Base-by-base conservation (phyloP, 1,140 invertebrate species). In the Dendroctonus valens region DNA sequence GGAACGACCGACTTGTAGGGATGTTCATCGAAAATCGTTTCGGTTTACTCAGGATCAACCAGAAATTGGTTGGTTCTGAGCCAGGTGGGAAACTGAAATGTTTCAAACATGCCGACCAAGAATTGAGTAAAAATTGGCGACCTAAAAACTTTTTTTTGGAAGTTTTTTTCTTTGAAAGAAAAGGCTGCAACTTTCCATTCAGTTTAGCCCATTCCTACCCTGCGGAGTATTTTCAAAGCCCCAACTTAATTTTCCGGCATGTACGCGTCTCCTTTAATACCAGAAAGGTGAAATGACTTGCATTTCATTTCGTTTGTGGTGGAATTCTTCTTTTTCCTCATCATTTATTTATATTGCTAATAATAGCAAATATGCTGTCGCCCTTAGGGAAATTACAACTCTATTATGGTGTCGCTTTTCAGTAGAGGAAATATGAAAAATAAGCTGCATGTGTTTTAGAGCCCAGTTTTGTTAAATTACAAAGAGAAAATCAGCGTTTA, bases 171-270 rank as follows among this genome's bases (percentile, higher is more conserved):
- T 26, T 26, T 26, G 26, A 1, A 26, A 26, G 26, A 26, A 26
- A 26, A 26, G 26, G 1, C 26, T 2, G 26, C 26, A 26, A 3
- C 26, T 26, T 26, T 26, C 3, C 26, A 26, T 26, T 26, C 26
- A 26, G 26, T 26, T 26, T 26, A 26, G n/a, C 48, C 46, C 59
- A 61, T 61, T 49, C 49, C 59, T 61, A 61, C 6, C 2, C 11
- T 41, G 42, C 7, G 38, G 12, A 12, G 4, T 12, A 51, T 51
- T 61, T 61, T 15, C 59, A 48, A 15, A 51, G 26, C 59, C 59
- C 59, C 38, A 61, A 61, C 59, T 61, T 61, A 61, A 61, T 61
- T 61, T 61, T 61, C 59, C 59, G 59, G 59, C 59, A 61, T 61
- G 59, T 61, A 61, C 44, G 42, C 59, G 59, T 61, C 59, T 26